Percentiles rank a stretch among this genome's conserved stretches.
These are phyloP conservation scores for Rhizomys pruinosus DNA, from an alignment of 2,113 vertebrate genomes.

Conservation along the genomic window DNA sequence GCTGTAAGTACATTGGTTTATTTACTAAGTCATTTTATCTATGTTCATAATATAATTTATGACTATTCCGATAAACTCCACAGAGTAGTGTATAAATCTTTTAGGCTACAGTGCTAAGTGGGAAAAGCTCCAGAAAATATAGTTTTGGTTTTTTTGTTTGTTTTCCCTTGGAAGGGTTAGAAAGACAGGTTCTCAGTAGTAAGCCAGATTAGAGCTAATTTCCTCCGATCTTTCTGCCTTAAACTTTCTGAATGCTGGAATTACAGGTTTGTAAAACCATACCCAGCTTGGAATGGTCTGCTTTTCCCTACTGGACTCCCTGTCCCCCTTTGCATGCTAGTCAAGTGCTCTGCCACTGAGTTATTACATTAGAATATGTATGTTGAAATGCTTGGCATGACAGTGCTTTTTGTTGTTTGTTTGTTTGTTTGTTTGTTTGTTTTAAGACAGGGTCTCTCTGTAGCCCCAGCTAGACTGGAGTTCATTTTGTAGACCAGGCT, in stretches of 20 bases:
- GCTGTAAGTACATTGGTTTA: conserved; percentile 19
- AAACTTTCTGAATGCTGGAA: background rate
- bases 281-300: conserved; percentile 1
- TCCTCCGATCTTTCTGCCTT: background rate
- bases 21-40: conserved; percentile 44
- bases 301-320: conserved; percentile 28
- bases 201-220: background rate
- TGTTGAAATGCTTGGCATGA: conserved; percentile 27
- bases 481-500: background rate
- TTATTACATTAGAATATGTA: background rate
- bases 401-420: background rate
- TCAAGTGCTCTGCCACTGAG: background rate
- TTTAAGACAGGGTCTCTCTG: background rate
- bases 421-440: background rate
- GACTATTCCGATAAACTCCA: conserved; percentile 36
- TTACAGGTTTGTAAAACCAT: background rate
- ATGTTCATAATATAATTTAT: conserved; percentile 48
- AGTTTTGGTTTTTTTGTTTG: background rate
- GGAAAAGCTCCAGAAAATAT: background rate
- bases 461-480: background rate
- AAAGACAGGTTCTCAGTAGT: background rate
- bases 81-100: conserved; percentile 28
- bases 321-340: background rate
- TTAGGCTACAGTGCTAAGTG: conserved; percentile 27
- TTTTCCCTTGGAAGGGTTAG: background rate